Evolutionary conservation across 2,888 invertebrate genomes (phyloP), one percentile per base, ranked within the genome.

Genomic region (Sisyra terminalis): DNA sequence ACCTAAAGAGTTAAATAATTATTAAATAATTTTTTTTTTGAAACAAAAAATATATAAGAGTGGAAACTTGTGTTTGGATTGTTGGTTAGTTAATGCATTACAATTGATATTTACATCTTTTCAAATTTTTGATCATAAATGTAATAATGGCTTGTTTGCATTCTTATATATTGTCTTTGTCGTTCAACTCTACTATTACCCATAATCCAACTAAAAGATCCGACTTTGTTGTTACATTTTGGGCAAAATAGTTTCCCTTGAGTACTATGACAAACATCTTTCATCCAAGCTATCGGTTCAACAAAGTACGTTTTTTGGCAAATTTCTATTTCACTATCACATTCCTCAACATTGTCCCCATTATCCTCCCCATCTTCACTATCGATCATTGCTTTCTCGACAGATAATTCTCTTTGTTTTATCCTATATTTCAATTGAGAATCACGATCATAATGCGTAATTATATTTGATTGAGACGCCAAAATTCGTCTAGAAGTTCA

Each of bases 211-310:
- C 84, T 88, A 59, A 85, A 92, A 45, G 84, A 86, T 18, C 92
- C 93, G 46, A 92, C 68, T 64, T 92, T 90, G 46, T 75, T 74
- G 45, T 67, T 67, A 56, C 92, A 92, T 59, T 86, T 84, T 38
- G 90, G 86, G 60, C 92, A 84, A 60, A 78, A 71, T 47, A 93
- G 69, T 62, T 90, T 89, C 31, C 90, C 90, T 54, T 83, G 78
- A 10, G 78, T 69, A 44, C 67, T 70, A 51, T 75, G 73, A 32
- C 72, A 65, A 37, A 82, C 75, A 52, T 76, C 71, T 40, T 69
- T 67, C 89, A 92, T 92, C 92, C 93, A 93, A 9, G 76, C 68
- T 55, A 92, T 70, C 1, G 93, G 93, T 64, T 92, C 92, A 47
- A 90, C 71, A 64, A 92, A 93, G 60, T 83, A 74, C 50, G 82